Evolutionary conservation across 2,113 vertebrate species (phyloP).

Genomic region (Spea multiplicata): DNA sequence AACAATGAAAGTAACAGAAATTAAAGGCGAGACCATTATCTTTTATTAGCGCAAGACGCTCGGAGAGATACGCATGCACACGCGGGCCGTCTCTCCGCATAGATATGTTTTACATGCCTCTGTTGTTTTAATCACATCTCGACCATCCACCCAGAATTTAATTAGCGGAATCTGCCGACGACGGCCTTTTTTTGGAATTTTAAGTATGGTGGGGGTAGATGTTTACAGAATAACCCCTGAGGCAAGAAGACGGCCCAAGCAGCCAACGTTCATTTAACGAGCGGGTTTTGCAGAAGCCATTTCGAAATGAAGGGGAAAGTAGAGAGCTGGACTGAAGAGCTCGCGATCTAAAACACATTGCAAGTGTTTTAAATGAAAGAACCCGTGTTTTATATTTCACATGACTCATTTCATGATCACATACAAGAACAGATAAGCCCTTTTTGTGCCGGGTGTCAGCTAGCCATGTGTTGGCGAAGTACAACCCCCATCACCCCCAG

Average conservation of each 20-base stretch:
- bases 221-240: neutral
- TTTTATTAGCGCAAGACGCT: constrained; percentile 34
- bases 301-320: no score
- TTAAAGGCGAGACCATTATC: constrained; percentile 44
- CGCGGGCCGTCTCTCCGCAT: neutral
- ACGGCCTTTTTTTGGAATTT: constrained; percentile 10
- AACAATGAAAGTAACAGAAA: constrained; percentile 45
- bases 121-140: constrained; percentile 46
- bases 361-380: no score
- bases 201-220: neutral
- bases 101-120: constrained; percentile 16
- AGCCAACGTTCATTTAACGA: no score
- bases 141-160: constrained; percentile 33
- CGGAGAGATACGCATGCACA: neutral
- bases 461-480: no score
- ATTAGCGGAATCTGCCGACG: constrained; percentile 42
- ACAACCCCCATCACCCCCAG: no score
- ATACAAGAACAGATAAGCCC: no score
- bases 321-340: no score
- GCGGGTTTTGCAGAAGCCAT: no score
- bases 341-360: no score
- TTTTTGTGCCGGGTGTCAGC: no score
- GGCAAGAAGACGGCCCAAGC: neutral
- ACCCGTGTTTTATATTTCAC: no score
- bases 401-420: no score